phyloP scores from a whole-genome alignment of 1,140 invertebrate species.

The Drosophila asahinai region DNA sequence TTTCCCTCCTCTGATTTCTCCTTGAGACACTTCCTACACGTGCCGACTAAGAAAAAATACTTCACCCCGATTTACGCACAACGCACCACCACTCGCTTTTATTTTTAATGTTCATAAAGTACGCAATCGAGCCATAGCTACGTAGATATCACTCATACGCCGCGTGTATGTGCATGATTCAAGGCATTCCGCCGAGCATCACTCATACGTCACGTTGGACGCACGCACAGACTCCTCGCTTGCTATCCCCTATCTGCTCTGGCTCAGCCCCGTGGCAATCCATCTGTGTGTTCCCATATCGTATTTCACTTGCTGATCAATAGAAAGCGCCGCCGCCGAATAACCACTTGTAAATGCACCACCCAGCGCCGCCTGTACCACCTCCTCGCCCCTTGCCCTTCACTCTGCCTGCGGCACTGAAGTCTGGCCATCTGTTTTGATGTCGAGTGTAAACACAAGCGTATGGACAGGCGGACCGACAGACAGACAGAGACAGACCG shows the following conservation, averaged over 20 bases:
- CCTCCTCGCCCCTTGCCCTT: not conserved
- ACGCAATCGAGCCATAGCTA: conserved; percentile 13
- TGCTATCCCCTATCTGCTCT: not conserved
- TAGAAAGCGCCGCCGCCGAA: conserved; percentile 44
- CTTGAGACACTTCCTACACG: not conserved
- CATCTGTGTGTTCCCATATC: conserved; percentile 62
- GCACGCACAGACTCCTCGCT: conserved; percentile 24
- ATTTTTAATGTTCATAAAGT: conserved; percentile 18
- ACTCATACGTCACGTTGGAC: conserved; percentile 68
- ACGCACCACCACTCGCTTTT: not conserved
- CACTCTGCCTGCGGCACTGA: not conserved
- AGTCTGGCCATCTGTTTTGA: conserved; percentile 36
- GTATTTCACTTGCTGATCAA: conserved; percentile 62
- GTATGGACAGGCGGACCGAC: not conserved
- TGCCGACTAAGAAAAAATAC: not conserved
- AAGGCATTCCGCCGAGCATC: conserved; percentile 56
- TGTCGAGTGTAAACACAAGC: conserved; percentile 52
- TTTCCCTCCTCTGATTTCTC: not conserved
- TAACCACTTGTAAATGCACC: conserved; percentile 38
- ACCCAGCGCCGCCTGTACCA: not conserved
- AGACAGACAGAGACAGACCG: not conserved
- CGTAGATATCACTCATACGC: conserved; percentile 54
- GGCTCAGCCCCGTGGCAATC: not conserved
- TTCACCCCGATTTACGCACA: not conserved
- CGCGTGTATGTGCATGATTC: conserved; percentile 39